These are phyloP conservation scores for Epinotia demarniana DNA, from an alignment of 2,888 invertebrate species.

Conservation along the genomic window DNA sequence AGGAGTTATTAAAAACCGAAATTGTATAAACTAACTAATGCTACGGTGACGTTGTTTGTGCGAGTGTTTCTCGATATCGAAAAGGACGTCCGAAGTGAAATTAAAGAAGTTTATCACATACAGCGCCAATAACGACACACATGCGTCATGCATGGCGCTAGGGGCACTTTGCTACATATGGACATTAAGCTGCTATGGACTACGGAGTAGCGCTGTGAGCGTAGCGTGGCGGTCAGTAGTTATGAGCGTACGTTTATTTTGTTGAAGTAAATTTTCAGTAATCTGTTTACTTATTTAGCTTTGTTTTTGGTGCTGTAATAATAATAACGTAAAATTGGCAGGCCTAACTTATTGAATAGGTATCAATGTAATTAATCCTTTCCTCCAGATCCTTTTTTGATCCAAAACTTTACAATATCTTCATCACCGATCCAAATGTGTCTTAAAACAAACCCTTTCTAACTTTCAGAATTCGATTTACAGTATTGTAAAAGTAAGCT, in stretches of 20 bases:
- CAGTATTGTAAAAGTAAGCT: conserved; percentile 1
- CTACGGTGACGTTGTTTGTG: neutral
- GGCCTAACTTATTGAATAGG: neutral
- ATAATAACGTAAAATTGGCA: neutral
- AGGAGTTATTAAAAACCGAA: neutral
- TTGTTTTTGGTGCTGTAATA: neutral
- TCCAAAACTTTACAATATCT: neutral
- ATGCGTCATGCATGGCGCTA: no score
- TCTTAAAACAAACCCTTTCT: neutral
- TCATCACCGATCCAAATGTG: neutral
- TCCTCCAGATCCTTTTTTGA: no score
- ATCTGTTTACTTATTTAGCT: neutral
- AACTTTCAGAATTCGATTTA: neutral
- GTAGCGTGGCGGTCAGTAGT: no score
- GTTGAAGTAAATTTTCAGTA: no score
- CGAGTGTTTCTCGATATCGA: neutral
- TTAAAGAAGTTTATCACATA: no score
- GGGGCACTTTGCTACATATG: no score
- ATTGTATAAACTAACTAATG: neutral
- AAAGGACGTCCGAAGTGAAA: neutral
- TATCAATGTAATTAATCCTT: neutral
- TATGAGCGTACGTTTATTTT: no score
- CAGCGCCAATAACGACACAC: no score
- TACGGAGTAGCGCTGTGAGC: no score
- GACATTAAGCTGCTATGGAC: no score